phyloP scores from a whole-genome alignment of 2,113 vertebrate genomes.

The Pogona vitticeps region DNA sequence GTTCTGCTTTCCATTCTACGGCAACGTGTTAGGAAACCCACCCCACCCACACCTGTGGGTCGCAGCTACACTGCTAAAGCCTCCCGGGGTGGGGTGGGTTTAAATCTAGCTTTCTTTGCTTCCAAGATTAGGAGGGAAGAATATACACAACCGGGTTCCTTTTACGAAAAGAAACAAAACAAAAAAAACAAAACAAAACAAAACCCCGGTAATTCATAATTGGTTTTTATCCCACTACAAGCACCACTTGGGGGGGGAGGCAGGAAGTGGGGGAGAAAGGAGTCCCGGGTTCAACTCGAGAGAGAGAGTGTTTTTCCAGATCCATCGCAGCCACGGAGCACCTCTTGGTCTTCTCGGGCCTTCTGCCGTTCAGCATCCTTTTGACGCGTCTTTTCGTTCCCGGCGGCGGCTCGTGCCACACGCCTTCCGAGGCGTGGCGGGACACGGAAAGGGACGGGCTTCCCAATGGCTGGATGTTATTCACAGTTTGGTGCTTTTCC shows the following conservation, averaged over 20 bases:
- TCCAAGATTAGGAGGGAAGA: constrained; percentile 71
- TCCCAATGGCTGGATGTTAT: constrained; percentile 76
- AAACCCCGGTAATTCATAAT: constrained; percentile 68
- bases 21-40: constrained; percentile 44
- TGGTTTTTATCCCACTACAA: constrained; percentile 70
- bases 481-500: constrained; percentile 83
- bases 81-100: neutral
- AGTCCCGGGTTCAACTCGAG: constrained; percentile 67
- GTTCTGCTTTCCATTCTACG: constrained; percentile 31
- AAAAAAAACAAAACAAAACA: neutral
- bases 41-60: constrained; percentile 36
- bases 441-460: too few species aligned
- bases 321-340: constrained; percentile 57
- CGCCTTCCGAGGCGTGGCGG: too few species aligned
- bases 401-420: too few species aligned
- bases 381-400: constrained; percentile 72
- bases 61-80: constrained; percentile 66
- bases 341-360: constrained; percentile 52
- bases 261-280: constrained; percentile 54
- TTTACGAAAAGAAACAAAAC: constrained; percentile 60
- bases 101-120: constrained; percentile 67
- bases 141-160: constrained; percentile 75
- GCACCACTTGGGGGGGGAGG: neutral
- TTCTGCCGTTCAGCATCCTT: constrained; percentile 67
- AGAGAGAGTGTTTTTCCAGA: constrained; percentile 69